phyloP scores from a whole-genome alignment of 2,113 vertebrate genomes.

The Ammodytes marinus region DNA sequence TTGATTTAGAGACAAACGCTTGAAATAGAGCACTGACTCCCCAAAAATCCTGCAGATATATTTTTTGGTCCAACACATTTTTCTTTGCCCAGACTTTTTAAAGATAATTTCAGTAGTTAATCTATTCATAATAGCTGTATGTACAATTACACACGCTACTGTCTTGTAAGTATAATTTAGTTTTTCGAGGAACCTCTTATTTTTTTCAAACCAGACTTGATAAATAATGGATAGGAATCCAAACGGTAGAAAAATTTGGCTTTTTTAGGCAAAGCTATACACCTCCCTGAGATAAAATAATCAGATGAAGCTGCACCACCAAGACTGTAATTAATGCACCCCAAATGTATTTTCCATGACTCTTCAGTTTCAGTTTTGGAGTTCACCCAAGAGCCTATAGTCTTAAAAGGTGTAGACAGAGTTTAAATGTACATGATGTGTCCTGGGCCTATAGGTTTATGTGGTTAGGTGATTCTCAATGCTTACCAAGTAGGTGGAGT shows the following conservation, averaged over 20 bases:
- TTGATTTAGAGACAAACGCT: not conserved
- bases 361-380: not conserved
- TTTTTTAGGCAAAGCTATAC: not conserved
- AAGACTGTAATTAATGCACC: not conserved
- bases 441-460: not conserved
- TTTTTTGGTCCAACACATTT: not conserved
- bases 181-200: not conserved
- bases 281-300: not conserved
- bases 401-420: not conserved
- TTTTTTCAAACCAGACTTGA: not conserved
- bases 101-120: too few species aligned
- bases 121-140: fast-evolving
- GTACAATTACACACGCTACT: not conserved
- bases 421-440: not conserved
- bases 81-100: too few species aligned
- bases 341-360: not conserved
- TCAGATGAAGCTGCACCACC: not conserved
- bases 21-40: not conserved
- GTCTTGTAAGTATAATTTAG: not conserved
- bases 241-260: not conserved
- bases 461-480: slow-evolving; percentile 12
- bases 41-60: not conserved
- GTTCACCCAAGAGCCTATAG: not conserved
- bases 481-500: slow-evolving; percentile 62
- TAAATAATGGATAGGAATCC: not conserved